Conservation (phyloP, 2,113 vertebrate species). For the Hemibagrus wyckioides region DNA sequence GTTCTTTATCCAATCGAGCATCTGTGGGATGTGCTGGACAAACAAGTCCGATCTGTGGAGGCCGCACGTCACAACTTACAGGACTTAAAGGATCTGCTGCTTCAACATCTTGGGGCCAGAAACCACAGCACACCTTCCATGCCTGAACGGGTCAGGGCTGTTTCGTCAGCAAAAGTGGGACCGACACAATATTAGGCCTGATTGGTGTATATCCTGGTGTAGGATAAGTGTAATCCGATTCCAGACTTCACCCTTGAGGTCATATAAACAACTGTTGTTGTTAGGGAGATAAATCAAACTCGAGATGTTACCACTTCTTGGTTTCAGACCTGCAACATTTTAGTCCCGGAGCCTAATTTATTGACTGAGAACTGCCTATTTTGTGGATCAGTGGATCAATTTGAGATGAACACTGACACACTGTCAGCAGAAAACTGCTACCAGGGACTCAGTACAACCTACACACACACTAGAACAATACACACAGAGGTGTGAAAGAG, state of each 20-base stretch:
- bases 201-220: too few species aligned
- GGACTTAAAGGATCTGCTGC: too few species aligned
- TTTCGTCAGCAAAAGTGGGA: too few species aligned
- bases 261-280: background rate
- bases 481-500: constrained; percentile 1
- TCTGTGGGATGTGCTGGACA: too few species aligned
- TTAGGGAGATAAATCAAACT: background rate
- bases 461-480: background rate
- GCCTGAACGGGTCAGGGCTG: too few species aligned
- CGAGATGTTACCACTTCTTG: background rate
- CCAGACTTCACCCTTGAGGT: background rate
- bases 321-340: background rate
- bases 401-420: background rate
- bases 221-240: too few species aligned
- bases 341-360: background rate
- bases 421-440: background rate
- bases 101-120: too few species aligned
- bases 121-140: too few species aligned
- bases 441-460: background rate
- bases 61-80: too few species aligned
- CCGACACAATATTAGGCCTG: too few species aligned
- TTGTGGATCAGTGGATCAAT: background rate
- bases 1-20: too few species aligned
- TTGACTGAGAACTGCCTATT: background rate
- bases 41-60: too few species aligned